Base-by-base conservation (phyloP, 2,888 invertebrate genomes). In the Mechanitis messenoides region DNA sequence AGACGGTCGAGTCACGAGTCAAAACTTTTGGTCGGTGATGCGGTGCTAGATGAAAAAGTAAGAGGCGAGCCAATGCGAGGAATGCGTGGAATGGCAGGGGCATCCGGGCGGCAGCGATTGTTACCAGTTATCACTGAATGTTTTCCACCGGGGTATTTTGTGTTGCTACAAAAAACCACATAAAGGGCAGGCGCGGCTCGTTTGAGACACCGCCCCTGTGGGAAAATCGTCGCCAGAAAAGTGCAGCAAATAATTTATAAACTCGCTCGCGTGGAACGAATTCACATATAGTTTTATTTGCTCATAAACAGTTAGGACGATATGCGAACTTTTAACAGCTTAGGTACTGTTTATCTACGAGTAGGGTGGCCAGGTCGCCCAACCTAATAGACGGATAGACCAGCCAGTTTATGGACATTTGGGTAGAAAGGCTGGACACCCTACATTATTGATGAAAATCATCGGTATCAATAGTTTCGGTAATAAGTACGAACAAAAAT, bases 41-140 rank as follows among this genome's bases (percentile, higher is more conserved):
- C 77, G 77, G 74, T 79, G 80, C 80, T 82, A 82, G 84, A 79
- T 87, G 89, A 89, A 90, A 90, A 90, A 90, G 87, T 81, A 82
- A 76, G 78, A 79, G 76, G 75, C 81, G 80, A 77, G 81, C 83
- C 84, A 80, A 78, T 75, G 77, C 63, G 76, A 75, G 87, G 87
- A 79, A 90, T 89, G 89, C 83, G 83, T 69, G 89, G 90, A 88
- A 90, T 90, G 89, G 77, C 76, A 78, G 81, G 80, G 84, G 87
- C 88, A 87, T 90, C 90, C 91, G 89, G 80, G 83, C 89, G 87
- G 87, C 88, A 83, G 83, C 90, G 90, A 89, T 89, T 90, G 88
- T 90, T 87, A 81, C 88, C 88, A 87, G 90, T 88, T 90, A 90
- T 90, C 89, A 89, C 90, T 87, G 90, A 87, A 87, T 89, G 88